Base-by-base conservation (phyloP, 2,113 vertebrate genomes). In the Holacanthus passer region DNA sequence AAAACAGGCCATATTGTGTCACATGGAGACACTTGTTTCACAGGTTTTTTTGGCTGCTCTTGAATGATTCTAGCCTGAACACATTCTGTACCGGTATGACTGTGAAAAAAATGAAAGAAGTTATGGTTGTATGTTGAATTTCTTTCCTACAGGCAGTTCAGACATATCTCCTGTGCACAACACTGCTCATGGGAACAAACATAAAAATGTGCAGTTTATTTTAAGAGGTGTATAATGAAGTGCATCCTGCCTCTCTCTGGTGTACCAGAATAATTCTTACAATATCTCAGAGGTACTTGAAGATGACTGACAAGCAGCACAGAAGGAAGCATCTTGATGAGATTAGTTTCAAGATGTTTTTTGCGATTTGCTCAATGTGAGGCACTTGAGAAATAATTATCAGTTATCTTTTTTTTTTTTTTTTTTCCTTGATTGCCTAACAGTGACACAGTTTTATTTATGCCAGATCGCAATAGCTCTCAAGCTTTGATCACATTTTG, bases 321-420 rank as follows among this genome's bases (percentile, higher is more conserved):
- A 79, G 66, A 66, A 63, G 48, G 74, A 75, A 81, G 37, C 79
- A 73, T 82, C 84, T 67, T 81, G 62, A 83, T 45, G 58, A 70
- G 80, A 88, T 87, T 76, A 69, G 39, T 62, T 31, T 62, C 48
- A 39, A 82, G 52, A 81, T 66, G 37, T 76, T 64, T 79, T 73
- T 78, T 69, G 32, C 81, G 59, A 78, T 73, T 71, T 43, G 29
- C 80, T 56, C 63, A 67, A 65, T 83, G 45, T 31, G 37, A 83
- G 64, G 31, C 65, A 71, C 88, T 89, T 76, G 29, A 91, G 73
- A 53, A 79, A 77, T 59, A 56, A 87, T 82, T 29, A 71, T 71
- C n/a, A 67, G 45, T 20, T 55, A 37, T 73, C 22, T 0, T 60
- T 70, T 81, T 37, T 27, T 68, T 65, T 32, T 68, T 55, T 32